A percentile compares a stretch with the other conserved stretches of the same genome.
Evolutionary conservation across 2,113 vertebrate genomes (phyloP).

Genomic region (Pelobates fuscus): DNA sequence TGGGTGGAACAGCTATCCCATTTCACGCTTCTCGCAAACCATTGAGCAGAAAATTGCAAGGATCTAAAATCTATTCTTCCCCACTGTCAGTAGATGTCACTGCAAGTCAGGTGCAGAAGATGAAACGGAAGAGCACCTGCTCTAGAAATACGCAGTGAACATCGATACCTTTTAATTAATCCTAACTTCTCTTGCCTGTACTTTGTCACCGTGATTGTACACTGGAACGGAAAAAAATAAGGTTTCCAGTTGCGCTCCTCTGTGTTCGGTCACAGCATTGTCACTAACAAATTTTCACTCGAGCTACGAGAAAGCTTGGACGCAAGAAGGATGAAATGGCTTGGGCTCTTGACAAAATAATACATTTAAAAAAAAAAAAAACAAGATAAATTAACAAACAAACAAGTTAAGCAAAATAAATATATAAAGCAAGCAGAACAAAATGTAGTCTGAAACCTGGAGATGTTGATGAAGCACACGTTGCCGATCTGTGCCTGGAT

Average conservation of each 20-base stretch:
- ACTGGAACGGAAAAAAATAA: background rate
- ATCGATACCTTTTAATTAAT: background rate
- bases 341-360: background rate
- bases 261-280: background rate
- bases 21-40: slow-evolving; percentile 35
- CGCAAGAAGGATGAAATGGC: background rate
- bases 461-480: no score
- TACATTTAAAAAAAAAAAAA: no score
- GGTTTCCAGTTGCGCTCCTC: background rate
- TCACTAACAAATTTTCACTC: background rate
- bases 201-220: background rate
- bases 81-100: slow-evolving; percentile 30
- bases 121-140: background rate
- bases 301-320: background rate
- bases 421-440: no score
- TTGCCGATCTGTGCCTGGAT: no score
- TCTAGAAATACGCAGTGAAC: background rate
- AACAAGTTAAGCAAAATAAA: no score
- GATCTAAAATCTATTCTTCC: slow-evolving; percentile 3
- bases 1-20: slow-evolving; percentile 38
- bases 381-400: no score
- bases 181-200: background rate
- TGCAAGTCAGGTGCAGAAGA: slow-evolving; percentile 7
- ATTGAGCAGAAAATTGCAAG: slow-evolving; percentile 40
- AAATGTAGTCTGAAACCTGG: no score